These are phyloP conservation scores for Danio jaintianensis DNA, from an alignment of 2,797 vertebrate species.

Conservation along the genomic window DNA sequence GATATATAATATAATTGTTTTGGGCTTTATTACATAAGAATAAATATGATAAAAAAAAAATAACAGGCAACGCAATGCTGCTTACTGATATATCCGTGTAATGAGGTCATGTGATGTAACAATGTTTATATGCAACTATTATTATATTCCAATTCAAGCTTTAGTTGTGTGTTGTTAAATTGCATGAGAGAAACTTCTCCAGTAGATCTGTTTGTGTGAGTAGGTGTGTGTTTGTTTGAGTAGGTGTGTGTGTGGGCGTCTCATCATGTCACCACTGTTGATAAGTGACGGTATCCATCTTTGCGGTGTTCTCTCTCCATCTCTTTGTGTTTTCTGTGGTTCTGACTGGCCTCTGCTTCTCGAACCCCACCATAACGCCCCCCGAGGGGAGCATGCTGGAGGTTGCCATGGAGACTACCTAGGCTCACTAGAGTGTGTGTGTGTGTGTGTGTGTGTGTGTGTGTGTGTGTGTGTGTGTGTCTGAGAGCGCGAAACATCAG, in stretches of 20 bases:
- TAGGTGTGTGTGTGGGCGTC: not conserved
- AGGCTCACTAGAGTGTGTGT: conserved; percentile 60
- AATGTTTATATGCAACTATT: not conserved
- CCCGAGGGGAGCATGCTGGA: conserved; percentile 76
- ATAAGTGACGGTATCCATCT: not conserved
- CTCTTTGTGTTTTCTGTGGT: conserved; percentile 56
- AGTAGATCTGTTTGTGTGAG: not conserved
- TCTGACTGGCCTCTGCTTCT: conserved; percentile 66
- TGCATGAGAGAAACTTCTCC: not conserved
- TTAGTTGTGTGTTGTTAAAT: not conserved
- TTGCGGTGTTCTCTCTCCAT: conserved; percentile 17
- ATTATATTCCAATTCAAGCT: not conserved
- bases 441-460: conserved; percentile 66
- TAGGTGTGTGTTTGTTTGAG: not conserved
- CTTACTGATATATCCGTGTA: not conserved
- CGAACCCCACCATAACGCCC: conserved; percentile 63
- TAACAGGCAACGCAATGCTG: no score
- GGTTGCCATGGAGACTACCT: conserved; percentile 83
- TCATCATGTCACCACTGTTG: not conserved
- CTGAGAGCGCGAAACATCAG: conserved; percentile 45
- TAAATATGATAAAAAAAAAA: no score
- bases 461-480: conserved; percentile 63
- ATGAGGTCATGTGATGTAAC: not conserved
- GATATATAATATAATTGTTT: no score
- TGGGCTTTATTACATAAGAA: no score